phyloP scores from a whole-genome alignment of 2,888 invertebrate species.

The Molanna angustata region DNA sequence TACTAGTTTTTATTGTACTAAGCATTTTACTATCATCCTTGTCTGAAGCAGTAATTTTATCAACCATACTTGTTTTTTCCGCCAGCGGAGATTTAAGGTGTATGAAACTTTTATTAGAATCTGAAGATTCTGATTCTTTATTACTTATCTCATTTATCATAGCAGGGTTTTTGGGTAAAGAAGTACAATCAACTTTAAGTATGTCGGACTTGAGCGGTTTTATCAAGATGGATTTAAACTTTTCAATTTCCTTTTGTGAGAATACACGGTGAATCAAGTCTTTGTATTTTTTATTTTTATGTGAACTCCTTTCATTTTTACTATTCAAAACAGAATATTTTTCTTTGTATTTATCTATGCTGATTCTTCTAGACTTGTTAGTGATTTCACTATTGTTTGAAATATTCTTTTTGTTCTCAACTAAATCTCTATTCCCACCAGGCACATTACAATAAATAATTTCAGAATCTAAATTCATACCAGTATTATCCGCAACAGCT shows the following conservation, averaged over 20 bases:
- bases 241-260: conserved; percentile 52
- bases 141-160: no score
- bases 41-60: background rate
- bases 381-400: conserved; percentile 22
- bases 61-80: background rate
- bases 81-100: background rate
- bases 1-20: no score
- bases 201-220: background rate
- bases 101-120: no score
- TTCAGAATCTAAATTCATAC: background rate
- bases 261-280: conserved; percentile 42
- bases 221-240: conserved; percentile 43
- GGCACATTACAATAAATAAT: background rate
- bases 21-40: no score
- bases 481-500: conserved; percentile 14
- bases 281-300: conserved; percentile 17
- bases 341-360: conserved; percentile 51
- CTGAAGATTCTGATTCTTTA: no score
- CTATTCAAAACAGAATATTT: conserved; percentile 35
- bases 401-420: conserved; percentile 2
- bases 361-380: conserved; percentile 47
- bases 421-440: background rate
- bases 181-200: no score
- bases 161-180: no score
- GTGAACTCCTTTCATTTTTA: background rate